Base-by-base conservation (phyloP, 1,140 invertebrate species). In the Leptonema lineaticorne region DNA sequence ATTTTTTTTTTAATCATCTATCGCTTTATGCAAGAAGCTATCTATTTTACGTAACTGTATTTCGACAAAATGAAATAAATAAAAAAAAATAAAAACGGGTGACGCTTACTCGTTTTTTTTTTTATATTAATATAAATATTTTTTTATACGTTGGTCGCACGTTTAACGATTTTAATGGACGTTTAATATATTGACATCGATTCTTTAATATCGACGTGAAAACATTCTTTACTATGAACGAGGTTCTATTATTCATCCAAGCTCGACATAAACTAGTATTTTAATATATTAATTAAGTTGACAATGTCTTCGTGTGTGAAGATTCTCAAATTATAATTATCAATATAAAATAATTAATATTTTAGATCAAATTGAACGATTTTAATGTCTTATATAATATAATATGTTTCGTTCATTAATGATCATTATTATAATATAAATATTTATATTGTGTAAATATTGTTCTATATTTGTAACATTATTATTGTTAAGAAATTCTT, bases 31-130 rank as follows among this genome's bases (percentile, higher is more conserved):
- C 50, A 53, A 53, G 50, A 24, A 24, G 50, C 27, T 53, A 53
- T 53, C 50, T 18, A 22, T 53, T 53, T 53, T 53, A 53, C 50
- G 50, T 53, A 53, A 53, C 50, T 53, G 50, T 53, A 53, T 53
- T 53, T 24, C 20, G 46, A 20, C 46, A 20, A 18, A 24, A 53
- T 53, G 16, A 41, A 41, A 41, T 41, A 41, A 41, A n/a, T n/a
- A n/a, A n/a, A n/a, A n/a, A n/a, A n/a, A n/a, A n/a, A n/a, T n/a
- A n/a, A n/a, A n/a, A 41, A 41, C 16, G 37, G 37, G 11, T 41
- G 50, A 53, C 27, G 24, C 27, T 53, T 53, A 26, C 27, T 4
- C 9, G 50, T 11, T 6, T 14, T 9, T 20, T 16, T 41, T 41
- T 41, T 14, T 41, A 41, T 41, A 41, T 16, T 41, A 41, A 16